These are phyloP conservation scores for Mixornis gularis DNA, from an alignment of 2,113 vertebrate species.

Conservation along the genomic window DNA sequence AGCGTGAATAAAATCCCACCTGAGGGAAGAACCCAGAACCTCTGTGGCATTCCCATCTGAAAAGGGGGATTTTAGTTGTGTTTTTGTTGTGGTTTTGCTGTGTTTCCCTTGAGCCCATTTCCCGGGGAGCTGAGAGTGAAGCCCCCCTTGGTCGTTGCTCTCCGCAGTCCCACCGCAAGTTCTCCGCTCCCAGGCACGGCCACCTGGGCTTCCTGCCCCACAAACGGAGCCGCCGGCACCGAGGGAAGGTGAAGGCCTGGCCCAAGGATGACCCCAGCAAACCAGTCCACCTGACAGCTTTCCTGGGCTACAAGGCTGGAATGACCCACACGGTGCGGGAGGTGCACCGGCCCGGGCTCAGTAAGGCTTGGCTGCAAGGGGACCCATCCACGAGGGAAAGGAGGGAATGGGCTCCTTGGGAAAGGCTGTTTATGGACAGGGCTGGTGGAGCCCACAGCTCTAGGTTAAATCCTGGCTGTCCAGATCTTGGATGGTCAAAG, in stretches of 20 bases:
- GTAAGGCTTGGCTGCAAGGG: conserved; percentile 58
- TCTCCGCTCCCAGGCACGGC: conserved; percentile 78
- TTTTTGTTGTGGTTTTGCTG: not conserved
- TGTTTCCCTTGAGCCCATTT: not conserved
- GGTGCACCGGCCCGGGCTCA: conserved; percentile 74
- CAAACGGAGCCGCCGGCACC: conserved; percentile 74
- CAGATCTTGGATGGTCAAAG: not conserved
- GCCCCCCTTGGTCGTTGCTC: not conserved
- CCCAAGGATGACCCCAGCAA: conserved; percentile 76
- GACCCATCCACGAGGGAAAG: not conserved
- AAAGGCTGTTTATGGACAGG: not conserved
- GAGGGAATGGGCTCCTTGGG: not conserved
- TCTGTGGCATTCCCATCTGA: not conserved
- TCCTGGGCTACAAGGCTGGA: conserved; percentile 82
- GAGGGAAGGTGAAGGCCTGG: conserved; percentile 80
- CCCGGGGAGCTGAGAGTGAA: not conserved
- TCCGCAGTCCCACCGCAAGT: conserved; percentile 77
- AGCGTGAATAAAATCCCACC: not conserved
- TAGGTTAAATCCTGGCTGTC: not conserved
- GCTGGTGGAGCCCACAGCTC: not conserved
- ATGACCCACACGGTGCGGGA: conserved; percentile 80
- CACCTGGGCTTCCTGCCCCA: conserved; percentile 80
- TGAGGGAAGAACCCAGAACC: not conserved
- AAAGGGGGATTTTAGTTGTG: not conserved
- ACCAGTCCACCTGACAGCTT: conserved; percentile 77